Evolutionary conservation across 2,888 invertebrate species (phyloP), one percentile per base, ranked within the genome.

Genomic region (Coelogynopora nodosa): DNA sequence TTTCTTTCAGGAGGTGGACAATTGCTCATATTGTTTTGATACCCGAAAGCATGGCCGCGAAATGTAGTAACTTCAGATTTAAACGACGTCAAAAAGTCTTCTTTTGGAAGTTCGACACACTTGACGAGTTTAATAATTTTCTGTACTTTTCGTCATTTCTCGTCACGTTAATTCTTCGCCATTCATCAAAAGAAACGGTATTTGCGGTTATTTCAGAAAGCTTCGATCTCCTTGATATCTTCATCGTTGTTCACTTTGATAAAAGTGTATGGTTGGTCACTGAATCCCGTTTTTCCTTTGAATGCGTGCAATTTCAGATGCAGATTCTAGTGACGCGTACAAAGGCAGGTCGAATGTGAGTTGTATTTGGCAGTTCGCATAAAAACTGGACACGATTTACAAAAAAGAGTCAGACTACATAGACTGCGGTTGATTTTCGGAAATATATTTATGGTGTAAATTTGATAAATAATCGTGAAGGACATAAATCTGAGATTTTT

Each of bases 11-110:
- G 5, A 27, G 81, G 10, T 85, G 85, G 0, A 88, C 27, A n/a
- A n/a, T 83, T 88, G 67, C 27, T 86, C 80, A 84, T 88, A 89
- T 67, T 89, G 89, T 31, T 2, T 88, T 0, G 67, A 18, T n/a
- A 88, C 84, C 49, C 88, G 49, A 49, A 49, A 49, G 49, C 49
- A 49, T 49, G 49, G 49, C 49, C 49, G 49, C 49, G 49, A 49
- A 49, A 49, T 49, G 49, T 18, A 49, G 49, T 49, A 49, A 49
- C 49, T 49, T 49, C 49, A 18, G 49, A 49, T 49, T 49, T 49
- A 49, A 49, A 49, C 49, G 49, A 49, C 18, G 49, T 18, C 18
- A 49, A 49, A 49, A 49, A 49, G 49, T 49, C 49, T 49, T 49
- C 49, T 49, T 49, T 49, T 49, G 49, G 49, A 49, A 49, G 49